These are phyloP conservation scores for Nemapogon koenigi DNA, from an alignment of 2,888 invertebrate genomes.

Conservation along the genomic window DNA sequence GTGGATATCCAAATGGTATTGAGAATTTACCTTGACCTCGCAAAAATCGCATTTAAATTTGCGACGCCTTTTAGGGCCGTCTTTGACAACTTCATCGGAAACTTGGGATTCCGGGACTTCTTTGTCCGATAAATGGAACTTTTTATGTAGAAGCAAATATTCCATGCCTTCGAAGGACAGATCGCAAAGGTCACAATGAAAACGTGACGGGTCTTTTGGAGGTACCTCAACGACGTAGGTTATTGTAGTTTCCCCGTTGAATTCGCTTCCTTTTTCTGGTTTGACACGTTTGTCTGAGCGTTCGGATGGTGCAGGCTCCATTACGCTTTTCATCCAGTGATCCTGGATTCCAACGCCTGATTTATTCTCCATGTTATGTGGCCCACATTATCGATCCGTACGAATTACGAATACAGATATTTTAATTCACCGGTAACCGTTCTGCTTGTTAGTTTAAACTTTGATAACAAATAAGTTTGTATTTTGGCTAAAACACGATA, in stretches of 20 bases:
- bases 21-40: slow-evolving; percentile 55
- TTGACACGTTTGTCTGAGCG: slow-evolving; percentile 37
- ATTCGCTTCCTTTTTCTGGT: slow-evolving; percentile 56
- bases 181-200: slow-evolving; percentile 51
- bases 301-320: slow-evolving; percentile 37
- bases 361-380: slow-evolving; percentile 48
- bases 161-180: slow-evolving; percentile 53
- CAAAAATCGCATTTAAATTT: slow-evolving; percentile 56
- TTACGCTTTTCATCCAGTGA: slow-evolving; percentile 59
- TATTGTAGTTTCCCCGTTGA: slow-evolving; percentile 36
- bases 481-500: slow-evolving; percentile 52
- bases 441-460: slow-evolving; percentile 38
- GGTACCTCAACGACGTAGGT: slow-evolving; percentile 42
- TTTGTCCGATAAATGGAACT: slow-evolving; percentile 53
- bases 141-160: slow-evolving; percentile 50
- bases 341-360: slow-evolving; percentile 47
- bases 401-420: slow-evolving; percentile 20
- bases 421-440: not conserved
- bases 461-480: slow-evolving; percentile 40
- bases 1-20: slow-evolving; percentile 54
- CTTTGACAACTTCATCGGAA: slow-evolving; percentile 22
- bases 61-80: slow-evolving; percentile 44
- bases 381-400: slow-evolving; percentile 51
- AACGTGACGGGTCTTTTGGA: slow-evolving; percentile 25
- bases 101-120: slow-evolving; percentile 31